These are phyloP conservation scores for Ceratina japonica DNA, from an alignment of 1,140 invertebrate species.

Conservation along the genomic window DNA sequence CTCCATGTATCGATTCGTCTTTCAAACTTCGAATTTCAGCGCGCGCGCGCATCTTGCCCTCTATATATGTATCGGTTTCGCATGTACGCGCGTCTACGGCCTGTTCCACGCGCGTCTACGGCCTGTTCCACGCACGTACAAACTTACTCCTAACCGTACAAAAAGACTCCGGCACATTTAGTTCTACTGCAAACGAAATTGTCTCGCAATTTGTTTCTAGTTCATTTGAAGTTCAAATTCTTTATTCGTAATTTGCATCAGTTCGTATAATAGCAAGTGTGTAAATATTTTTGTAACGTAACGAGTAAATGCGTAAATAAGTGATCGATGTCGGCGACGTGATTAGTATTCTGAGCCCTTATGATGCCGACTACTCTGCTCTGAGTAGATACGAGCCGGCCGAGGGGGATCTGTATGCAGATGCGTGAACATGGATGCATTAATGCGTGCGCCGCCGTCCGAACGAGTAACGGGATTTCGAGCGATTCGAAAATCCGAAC, in stretches of 20 bases:
- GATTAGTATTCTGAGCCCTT: no score
- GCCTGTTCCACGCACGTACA: background rate
- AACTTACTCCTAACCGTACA: background rate
- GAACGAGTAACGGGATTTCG: conserved; percentile 49
- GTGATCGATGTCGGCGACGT: no score
- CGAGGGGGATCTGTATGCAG: background rate
- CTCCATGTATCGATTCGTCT: conserved; percentile 69
- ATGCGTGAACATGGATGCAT: conserved; percentile 7
- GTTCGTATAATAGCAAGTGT: no score
- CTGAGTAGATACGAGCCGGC: background rate
- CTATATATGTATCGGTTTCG: background rate
- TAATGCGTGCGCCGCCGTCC: conserved; percentile 32
- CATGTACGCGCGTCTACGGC: background rate
- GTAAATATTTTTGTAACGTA: no score
- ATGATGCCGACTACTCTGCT: no score
- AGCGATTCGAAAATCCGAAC: conserved; percentile 55
- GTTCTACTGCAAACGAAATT: no score
- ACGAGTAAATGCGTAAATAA: no score
- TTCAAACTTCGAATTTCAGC: conserved; percentile 66
- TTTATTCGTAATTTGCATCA: no score
- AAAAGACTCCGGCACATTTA: no score
- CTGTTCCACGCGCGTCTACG: background rate
- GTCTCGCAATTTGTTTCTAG: no score
- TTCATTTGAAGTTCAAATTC: no score
- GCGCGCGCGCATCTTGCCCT: conserved; percentile 20